A percentile compares a stretch with the other conserved stretches of the same genome.
Evolutionary conservation across 2,113 vertebrate species (phyloP).

Genomic region (Chionodraco myersi): DNA sequence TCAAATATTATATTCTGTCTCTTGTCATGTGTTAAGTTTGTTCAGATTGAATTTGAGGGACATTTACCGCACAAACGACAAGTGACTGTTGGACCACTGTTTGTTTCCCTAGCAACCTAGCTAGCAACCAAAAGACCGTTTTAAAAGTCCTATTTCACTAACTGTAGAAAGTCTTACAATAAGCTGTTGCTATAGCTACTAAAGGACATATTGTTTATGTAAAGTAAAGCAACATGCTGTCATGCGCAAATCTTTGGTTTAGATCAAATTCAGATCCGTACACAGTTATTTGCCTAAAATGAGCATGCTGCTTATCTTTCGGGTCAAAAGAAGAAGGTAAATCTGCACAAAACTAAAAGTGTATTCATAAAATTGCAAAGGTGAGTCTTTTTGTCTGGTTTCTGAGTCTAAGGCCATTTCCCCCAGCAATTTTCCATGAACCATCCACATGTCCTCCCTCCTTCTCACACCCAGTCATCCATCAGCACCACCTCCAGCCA

Average conservation of each 20-base stretch:
- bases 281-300: no score
- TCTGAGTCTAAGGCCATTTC: slow-evolving; percentile 32
- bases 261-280: not conserved
- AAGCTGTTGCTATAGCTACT: not conserved
- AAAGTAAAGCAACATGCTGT: not conserved
- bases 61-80: no score
- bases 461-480: slow-evolving; percentile 35
- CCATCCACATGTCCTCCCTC: slow-evolving; percentile 17
- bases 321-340: slow-evolving; percentile 17
- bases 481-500: slow-evolving; percentile 42
- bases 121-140: no score
- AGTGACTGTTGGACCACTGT: no score
- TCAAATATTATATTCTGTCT: no score
- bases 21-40: no score
- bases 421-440: slow-evolving; percentile 26
- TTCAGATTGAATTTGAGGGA: no score
- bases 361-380: slow-evolving; percentile 19
- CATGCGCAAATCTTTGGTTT: not conserved
- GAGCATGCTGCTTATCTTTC: not conserved
- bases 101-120: no score
- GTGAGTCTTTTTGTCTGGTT: not conserved
- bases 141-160: not conserved
- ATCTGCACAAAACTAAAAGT: slow-evolving; percentile 10
- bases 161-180: not conserved
- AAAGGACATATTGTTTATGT: not conserved